phyloP scores from a whole-genome alignment of 2,113 vertebrate genomes.

The Phasianus colchicus region DNA sequence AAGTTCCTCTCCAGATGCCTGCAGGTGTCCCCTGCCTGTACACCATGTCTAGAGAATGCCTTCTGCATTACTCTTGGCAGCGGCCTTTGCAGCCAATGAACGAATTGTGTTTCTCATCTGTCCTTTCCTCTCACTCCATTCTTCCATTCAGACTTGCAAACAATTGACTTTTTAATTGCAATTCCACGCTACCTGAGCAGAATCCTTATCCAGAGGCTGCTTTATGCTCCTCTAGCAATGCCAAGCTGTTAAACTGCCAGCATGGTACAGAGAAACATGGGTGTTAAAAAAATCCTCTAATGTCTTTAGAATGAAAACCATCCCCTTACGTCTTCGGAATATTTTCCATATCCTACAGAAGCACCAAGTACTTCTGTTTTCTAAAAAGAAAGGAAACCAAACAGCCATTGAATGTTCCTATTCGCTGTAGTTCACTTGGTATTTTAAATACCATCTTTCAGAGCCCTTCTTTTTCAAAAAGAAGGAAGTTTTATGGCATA shows the following conservation, averaged over 20 bases:
- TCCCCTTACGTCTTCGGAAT: neutral
- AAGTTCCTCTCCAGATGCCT: neutral
- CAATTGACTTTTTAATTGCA: neutral
- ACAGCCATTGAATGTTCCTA: neutral
- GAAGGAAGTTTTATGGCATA: neutral
- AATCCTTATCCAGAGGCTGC: neutral
- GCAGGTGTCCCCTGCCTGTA: neutral
- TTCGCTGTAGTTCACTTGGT: neutral
- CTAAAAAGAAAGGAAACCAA: neutral
- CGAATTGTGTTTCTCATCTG: neutral
- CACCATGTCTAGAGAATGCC: constrained; percentile 3
- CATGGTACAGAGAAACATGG: neutral
- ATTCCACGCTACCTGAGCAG: neutral
- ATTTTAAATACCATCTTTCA: constrained; percentile 19
- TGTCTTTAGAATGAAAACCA: neutral
- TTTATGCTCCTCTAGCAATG: neutral
- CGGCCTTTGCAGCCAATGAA: neutral
- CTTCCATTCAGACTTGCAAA: neutral
- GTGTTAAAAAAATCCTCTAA: neutral
- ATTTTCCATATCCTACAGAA: neutral
- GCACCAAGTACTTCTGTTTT: neutral
- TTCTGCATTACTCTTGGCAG: neutral
- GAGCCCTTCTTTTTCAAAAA: neutral
- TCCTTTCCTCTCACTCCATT: neutral
- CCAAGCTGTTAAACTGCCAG: neutral